A percentile compares a stretch with the other conserved stretches of the same genome.
Conservation (phyloP, 2,888 invertebrate genomes). For the Pandemis corylana region DNA sequence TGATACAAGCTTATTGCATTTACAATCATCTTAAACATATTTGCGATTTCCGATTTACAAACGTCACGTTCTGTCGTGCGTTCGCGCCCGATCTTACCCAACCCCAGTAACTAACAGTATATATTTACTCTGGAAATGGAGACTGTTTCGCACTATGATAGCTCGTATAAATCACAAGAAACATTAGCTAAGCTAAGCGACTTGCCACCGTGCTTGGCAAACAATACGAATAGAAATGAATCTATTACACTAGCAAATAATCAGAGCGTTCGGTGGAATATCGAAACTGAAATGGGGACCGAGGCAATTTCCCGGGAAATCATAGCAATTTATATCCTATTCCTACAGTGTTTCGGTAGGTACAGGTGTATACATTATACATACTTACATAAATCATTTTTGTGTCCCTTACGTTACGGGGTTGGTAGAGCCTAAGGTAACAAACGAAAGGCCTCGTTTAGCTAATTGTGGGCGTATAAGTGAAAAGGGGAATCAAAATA, state of each 20-base stretch:
- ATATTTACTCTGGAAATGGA: constrained; percentile 25
- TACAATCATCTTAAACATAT: background rate
- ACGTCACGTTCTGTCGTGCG: background rate
- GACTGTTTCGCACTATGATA: constrained; percentile 24
- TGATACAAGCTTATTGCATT: background rate
- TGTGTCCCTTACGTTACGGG: too few species aligned
- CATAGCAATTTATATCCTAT: too few species aligned
- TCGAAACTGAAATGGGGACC: background rate
- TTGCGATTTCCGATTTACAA: background rate
- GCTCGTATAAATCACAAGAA: constrained; percentile 24
- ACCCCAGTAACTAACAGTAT: constrained; percentile 19
- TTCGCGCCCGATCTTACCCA: background rate
- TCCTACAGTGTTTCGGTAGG: too few species aligned
- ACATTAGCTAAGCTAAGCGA: constrained; percentile 14
- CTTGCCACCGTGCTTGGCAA: constrained; percentile 8
- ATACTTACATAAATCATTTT: too few species aligned
- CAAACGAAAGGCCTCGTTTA: too few species aligned
- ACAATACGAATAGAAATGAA: constrained; percentile 7
- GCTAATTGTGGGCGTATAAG: too few species aligned
- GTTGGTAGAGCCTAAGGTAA: too few species aligned
- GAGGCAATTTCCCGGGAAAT: background rate
- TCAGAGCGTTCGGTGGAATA: background rate
- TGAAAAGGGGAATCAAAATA: too few species aligned
- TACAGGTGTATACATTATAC: background rate
- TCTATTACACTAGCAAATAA: constrained; percentile 1